Conservation (phyloP, 2,113 vertebrate genomes). For the Caranx melampygus region DNA sequence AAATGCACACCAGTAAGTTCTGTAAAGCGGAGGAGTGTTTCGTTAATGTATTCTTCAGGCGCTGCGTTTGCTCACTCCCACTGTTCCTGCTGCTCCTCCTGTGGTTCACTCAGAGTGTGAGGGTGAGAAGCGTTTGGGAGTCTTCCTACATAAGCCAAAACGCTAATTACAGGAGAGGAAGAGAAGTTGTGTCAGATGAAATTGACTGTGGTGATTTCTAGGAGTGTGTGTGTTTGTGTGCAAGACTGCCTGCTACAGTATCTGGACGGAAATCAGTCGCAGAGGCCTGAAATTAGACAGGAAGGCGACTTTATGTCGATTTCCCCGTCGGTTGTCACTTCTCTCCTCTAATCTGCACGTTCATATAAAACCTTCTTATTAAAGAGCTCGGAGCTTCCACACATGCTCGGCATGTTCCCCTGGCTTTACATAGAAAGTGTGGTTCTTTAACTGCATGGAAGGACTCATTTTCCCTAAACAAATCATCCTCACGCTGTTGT, state of each 20-base stretch:
- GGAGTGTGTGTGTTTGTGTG: background rate
- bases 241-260: background rate
- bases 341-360: slow-evolving; percentile 58
- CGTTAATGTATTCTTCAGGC: background rate
- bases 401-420: slow-evolving; percentile 4
- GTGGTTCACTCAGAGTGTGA: slow-evolving; percentile 17
- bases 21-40: background rate
- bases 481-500: slow-evolving; percentile 18
- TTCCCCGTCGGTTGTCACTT: slow-evolving; percentile 28
- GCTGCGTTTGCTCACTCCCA: background rate
- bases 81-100: background rate
- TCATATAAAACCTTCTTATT: slow-evolving; percentile 62
- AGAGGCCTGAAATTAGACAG: slow-evolving; percentile 16
- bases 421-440: slow-evolving; percentile 18
- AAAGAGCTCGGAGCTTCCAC: slow-evolving; percentile 33
- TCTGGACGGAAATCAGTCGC: background rate
- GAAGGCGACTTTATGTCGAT: slow-evolving; percentile 17
- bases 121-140: slow-evolving; percentile 45
- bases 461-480: slow-evolving; percentile 29
- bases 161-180: slow-evolving; percentile 68
- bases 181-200: slow-evolving; percentile 55
- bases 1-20: background rate
- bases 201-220: slow-evolving; percentile 42
- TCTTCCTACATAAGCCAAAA: slow-evolving; percentile 42
- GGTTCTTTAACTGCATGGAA: background rate